Conservation (phyloP, 2,888 invertebrate genomes). For the Cephus nigrinus region DNA sequence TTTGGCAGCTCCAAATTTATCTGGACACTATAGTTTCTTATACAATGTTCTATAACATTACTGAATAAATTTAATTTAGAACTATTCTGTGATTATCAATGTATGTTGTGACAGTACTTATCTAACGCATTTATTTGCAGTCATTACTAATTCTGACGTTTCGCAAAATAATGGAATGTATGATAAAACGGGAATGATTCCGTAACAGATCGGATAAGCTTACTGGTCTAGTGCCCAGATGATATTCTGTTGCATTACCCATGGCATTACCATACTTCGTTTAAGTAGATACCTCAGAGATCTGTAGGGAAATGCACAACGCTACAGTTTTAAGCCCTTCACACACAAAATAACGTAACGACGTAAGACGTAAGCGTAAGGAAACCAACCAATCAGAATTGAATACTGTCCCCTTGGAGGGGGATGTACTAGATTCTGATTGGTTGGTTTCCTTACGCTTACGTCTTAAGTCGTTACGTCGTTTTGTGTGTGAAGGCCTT, state of each 20-base stretch:
- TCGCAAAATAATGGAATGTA: neutral
- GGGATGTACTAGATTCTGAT: no score
- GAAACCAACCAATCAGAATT: no score
- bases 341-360: no score
- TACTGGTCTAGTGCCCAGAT: neutral
- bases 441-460: no score
- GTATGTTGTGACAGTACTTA: neutral
- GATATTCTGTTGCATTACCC: neutral
- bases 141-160: neutral
- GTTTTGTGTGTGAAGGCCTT: no score
- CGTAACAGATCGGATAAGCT: neutral
- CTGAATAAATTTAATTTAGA: neutral
- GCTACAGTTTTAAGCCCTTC: no score
- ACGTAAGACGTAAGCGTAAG: no score
- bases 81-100: neutral
- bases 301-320: no score
- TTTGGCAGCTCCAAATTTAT: constrained; percentile 64
- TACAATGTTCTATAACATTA: neutral
- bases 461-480: no score
- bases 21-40: neutral
- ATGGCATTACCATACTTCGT: no score
- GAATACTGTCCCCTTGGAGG: no score
- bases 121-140: neutral
- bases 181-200: neutral
- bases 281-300: no score